Conservation (phyloP, 2,113 vertebrate genomes). For the Pongo pygmaeus region DNA sequence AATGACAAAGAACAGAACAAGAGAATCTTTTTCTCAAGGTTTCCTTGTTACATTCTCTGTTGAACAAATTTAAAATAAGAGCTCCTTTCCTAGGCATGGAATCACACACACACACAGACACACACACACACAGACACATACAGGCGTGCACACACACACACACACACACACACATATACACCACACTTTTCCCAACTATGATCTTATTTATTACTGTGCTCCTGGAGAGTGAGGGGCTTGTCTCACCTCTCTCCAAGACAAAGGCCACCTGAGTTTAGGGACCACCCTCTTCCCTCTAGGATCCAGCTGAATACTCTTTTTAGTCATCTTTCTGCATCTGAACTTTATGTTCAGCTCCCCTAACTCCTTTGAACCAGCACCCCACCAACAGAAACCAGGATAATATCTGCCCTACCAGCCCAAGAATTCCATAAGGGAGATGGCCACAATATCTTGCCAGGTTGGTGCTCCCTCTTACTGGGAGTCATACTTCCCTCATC, state of each 20-base stretch:
- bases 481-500: not conserved
- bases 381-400: not conserved
- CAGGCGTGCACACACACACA: too few species aligned
- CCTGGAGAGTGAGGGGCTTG: not conserved
- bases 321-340: not conserved
- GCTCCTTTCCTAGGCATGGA: not conserved
- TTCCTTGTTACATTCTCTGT: not conserved
- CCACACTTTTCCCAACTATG: too few species aligned
- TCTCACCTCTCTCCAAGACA: not conserved
- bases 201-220: not conserved
- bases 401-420: not conserved
- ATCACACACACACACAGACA: not conserved
- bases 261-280: not conserved
- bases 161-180: not conserved
- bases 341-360: too few species aligned
- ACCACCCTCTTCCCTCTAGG: not conserved
- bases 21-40: not conserved
- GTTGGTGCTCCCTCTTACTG: not conserved
- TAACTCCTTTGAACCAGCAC: not conserved
- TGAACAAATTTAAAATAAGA: conserved; percentile 21
- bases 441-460: not conserved
- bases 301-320: not conserved
- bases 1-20: not conserved
- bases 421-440: not conserved
- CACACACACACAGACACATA: not conserved